Percentiles rank a stretch among this genome's conserved stretches.
phyloP scores from a whole-genome alignment of 2,113 vertebrate genomes.

The Pica pica region DNA sequence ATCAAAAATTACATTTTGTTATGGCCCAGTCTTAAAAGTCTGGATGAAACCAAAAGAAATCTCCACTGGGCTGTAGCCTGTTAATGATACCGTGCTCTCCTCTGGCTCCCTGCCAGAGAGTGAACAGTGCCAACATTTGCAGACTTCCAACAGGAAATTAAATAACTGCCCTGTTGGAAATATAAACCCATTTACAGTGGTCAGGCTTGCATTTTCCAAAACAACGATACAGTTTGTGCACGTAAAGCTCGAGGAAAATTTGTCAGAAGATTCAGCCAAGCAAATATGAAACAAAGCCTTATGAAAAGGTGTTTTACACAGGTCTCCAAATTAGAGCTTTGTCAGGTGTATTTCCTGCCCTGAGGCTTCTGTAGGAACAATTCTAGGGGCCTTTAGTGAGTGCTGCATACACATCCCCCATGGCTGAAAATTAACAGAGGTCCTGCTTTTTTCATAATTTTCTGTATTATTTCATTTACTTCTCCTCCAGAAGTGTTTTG shows the following conservation, averaged over 20 bases:
- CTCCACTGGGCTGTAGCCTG: conserved; percentile 30
- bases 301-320: neutral
- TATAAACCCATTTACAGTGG: conserved; percentile 82
- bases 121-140: conserved; percentile 78
- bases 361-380: neutral
- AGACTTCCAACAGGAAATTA: conserved; percentile 88
- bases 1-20: conserved; percentile 4
- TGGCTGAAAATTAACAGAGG: neutral
- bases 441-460: neutral
- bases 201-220: conserved; percentile 80
- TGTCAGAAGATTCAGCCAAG: conserved; percentile 24
- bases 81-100: conserved; percentile 72
- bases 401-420: neutral
- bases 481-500: neutral
- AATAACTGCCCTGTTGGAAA: conserved; percentile 87
- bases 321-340: neutral
- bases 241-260: neutral
- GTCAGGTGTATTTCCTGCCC: conserved; percentile 45
- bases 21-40: neutral
- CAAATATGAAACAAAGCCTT: conserved; percentile 24
- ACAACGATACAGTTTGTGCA: conserved; percentile 64
- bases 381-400: neutral
- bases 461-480: neutral
- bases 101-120: conserved; percentile 69
- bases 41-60: conserved; percentile 60